Evolutionary conservation across 2,797 vertebrate species (phyloP).

Genomic region (Rhinoraja longicauda): DNA sequence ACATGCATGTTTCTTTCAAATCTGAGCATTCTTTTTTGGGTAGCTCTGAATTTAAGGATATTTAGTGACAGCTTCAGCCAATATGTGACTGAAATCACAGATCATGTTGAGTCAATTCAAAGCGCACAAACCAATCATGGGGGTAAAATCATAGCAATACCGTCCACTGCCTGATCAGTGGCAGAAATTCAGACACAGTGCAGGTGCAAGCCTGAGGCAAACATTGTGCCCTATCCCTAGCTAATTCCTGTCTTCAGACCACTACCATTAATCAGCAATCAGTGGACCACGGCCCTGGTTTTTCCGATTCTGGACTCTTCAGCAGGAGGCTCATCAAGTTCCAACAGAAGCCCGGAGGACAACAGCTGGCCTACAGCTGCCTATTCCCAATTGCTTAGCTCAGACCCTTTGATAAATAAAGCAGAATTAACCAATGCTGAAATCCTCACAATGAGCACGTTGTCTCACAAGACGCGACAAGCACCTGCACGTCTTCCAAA

Average conservation of each 20-base stretch:
- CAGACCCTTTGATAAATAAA: neutral
- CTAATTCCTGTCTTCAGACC: neutral
- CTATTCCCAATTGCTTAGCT: neutral
- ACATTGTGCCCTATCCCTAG: neutral
- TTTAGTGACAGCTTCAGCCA: neutral
- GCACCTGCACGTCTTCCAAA: neutral
- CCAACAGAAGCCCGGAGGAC: neutral
- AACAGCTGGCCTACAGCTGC: neutral
- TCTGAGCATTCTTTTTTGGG: neutral
- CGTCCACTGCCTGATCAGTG: neutral
- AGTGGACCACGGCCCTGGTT: neutral
- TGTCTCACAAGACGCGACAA: neutral
- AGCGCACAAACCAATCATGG: neutral
- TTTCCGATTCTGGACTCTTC: neutral
- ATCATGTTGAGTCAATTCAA: neutral
- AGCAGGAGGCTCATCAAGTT: neutral
- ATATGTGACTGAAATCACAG: neutral
- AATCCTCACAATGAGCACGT: neutral
- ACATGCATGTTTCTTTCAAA: neutral
- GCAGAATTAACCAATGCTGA: no score
- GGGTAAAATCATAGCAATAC: neutral
- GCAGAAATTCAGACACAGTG: neutral
- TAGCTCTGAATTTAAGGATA: neutral
- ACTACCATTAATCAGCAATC: neutral
- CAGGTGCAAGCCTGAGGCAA: neutral